A percentile compares a stretch with the other conserved stretches of the same genome.
Conservation (phyloP, 2,113 vertebrate species). For the Corydoras maculifer region DNA sequence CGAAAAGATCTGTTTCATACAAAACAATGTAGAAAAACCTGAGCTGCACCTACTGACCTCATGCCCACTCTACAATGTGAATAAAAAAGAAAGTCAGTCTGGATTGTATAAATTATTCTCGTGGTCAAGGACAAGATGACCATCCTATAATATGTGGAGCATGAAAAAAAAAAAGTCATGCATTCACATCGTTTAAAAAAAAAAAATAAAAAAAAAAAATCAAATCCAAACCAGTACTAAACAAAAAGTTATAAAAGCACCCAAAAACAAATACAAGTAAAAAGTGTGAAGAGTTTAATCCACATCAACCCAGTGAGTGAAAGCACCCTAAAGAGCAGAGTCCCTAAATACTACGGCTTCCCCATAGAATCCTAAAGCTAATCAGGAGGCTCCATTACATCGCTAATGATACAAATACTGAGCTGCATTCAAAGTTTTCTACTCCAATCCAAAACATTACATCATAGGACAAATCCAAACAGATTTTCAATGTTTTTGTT, state of each 20-base stretch:
- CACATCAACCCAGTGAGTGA: conserved; percentile 15
- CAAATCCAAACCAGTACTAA: conserved; percentile 10
- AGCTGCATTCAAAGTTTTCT: neutral
- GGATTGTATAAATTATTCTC: neutral
- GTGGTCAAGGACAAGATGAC: neutral
- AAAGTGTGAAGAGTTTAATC: neutral
- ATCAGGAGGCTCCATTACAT: conserved; percentile 6
- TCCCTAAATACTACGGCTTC: neutral
- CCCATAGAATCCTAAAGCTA: conserved; percentile 6
- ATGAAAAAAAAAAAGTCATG: neutral
- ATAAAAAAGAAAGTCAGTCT: neutral
- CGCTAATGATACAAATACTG: neutral
- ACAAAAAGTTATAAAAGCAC: neutral
- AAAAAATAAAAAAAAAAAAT: neutral
- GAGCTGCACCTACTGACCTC: conserved; percentile 20
- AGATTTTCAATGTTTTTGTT: too few species aligned
- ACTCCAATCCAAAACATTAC: neutral
- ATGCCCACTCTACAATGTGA: neutral
- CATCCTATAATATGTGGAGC: neutral
- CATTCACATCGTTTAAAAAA: neutral
- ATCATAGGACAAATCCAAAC: neutral
- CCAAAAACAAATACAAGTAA: conserved; percentile 2
- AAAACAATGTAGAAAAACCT: conserved; percentile 40
- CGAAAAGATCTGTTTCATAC: conserved; percentile 13
- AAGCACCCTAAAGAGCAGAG: neutral